Conservation (phyloP, 2,797 vertebrate species). For the Siniperca undulata region DNA sequence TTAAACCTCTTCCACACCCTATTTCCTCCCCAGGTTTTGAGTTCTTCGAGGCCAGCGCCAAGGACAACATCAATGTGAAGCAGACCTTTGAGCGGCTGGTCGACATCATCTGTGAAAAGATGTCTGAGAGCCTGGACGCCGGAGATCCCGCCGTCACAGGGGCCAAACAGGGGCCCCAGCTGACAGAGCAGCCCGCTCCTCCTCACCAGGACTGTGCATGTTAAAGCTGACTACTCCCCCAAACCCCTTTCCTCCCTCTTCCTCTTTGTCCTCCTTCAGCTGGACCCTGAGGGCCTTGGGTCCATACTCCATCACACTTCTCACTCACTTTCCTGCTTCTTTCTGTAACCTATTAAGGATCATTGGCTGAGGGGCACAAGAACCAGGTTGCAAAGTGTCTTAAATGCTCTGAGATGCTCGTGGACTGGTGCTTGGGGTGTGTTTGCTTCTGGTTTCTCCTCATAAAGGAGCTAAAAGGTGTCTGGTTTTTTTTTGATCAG, state of each 20-base stretch:
- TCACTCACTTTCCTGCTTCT: constrained; percentile 59
- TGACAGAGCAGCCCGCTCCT: constrained; percentile 93
- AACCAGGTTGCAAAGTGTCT: constrained; percentile 58
- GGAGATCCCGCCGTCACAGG: constrained; percentile 93
- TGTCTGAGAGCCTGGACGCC: constrained; percentile 95
- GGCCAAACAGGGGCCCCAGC: constrained; percentile 95
- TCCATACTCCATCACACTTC: constrained; percentile 51
- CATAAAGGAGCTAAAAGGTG: constrained; percentile 13
- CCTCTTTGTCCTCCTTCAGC: constrained; percentile 47
- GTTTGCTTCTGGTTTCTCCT: constrained; percentile 28
- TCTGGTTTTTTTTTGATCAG: constrained; percentile 2
- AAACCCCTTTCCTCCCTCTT: constrained; percentile 31
- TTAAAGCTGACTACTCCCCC: constrained; percentile 79
- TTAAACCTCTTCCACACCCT: background rate
- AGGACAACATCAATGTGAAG: constrained; percentile 99
- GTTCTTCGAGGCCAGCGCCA: constrained; percentile 96
- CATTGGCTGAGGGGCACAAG: constrained; percentile 46
- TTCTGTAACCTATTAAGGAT: constrained; percentile 42
- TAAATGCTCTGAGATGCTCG: constrained; percentile 42
- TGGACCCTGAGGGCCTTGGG: constrained; percentile 50
- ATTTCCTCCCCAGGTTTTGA: constrained; percentile 88
- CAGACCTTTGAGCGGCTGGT: constrained; percentile 98
- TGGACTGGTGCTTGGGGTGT: constrained; percentile 5
- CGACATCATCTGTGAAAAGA: constrained; percentile 98
- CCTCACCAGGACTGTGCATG: constrained; percentile 97